phyloP scores from a whole-genome alignment of 2,888 invertebrate species.

The Hyppa rectilinea region DNA sequence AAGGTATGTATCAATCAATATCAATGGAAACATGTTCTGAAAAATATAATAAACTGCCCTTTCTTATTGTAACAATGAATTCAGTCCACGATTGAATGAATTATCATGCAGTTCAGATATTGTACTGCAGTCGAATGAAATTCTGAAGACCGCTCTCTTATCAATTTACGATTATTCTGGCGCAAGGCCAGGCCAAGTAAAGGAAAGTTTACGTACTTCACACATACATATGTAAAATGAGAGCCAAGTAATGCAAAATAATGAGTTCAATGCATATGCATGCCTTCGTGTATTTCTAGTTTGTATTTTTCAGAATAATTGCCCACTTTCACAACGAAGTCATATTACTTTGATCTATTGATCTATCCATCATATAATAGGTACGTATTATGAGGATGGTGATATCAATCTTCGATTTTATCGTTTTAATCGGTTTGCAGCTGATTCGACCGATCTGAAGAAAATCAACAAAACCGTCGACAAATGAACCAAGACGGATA shows the following conservation, averaged over 20 bases:
- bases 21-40: slow-evolving; percentile 29
- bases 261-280: slow-evolving; percentile 56
- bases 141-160: slow-evolving; percentile 48
- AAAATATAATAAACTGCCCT: slow-evolving; percentile 2
- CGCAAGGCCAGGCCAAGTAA: slow-evolving; percentile 60
- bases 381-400: slow-evolving; percentile 23
- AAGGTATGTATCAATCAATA: slow-evolving; percentile 25
- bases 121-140: slow-evolving; percentile 35
- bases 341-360: slow-evolving; percentile 28
- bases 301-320: slow-evolving; percentile 47
- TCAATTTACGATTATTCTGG: slow-evolving; percentile 56
- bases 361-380: slow-evolving; percentile 28
- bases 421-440: slow-evolving; percentile 10
- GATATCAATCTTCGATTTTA: slow-evolving; percentile 5
- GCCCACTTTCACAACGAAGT: slow-evolving; percentile 37
- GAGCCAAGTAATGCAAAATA: slow-evolving; percentile 49
- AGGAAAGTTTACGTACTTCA: slow-evolving; percentile 59
- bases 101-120: slow-evolving; percentile 13
- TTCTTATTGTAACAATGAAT: slow-evolving; percentile 30
- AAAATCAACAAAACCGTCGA: neutral
- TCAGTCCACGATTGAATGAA: neutral
- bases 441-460: slow-evolving; percentile 7
- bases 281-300: slow-evolving; percentile 41
- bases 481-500: slow-evolving; percentile 15
- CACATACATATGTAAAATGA: slow-evolving; percentile 55